Evolutionary conservation across 2,888 invertebrate genomes (phyloP), one percentile per base, ranked within the genome.

Genomic region (Calephelis perditalis): DNA sequence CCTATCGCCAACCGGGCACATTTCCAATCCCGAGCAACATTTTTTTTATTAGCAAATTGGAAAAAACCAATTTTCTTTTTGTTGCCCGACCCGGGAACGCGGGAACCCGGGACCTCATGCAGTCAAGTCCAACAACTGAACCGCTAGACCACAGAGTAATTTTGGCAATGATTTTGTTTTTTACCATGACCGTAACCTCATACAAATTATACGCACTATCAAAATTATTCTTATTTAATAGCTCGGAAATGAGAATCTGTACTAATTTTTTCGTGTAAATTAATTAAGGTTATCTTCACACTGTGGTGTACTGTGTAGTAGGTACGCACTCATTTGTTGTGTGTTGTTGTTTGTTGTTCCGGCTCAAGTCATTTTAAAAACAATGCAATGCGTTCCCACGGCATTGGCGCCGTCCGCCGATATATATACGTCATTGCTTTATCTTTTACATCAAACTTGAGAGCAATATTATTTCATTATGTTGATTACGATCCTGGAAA

Each of bases 291-390:
- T 26, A 10, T 10, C 49, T 49, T 49, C 49, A 49, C 26, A 49
- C 49, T 9, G 49, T 15, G 10, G 47, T 47, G 26, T 47, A 15
- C n/a, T n/a, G n/a, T n/a, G n/a, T n/a, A n/a, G n/a, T n/a, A n/a
- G n/a, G 49, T 49, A 49, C 10, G 26, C 15, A 35, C 52, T 52
- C 35, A 52, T 52, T 52, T 15, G 35, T 52, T 8, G 26, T 11
- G 11, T 35, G 26, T 49, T 26, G 15, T 52, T 35, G 52, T 35
- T 52, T 11, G 10, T 35, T 26, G 26, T 52, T 52, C 52, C 52
- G 52, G 35, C 26, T 52, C 52, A 52, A 52, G 52, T 7, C 35
- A 52, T 26, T 26, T 52, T 26, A 52, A 52, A 26, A 52, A 52
- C 52, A 52, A 52, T 52, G 35, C 52, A 1, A 11, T 26, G 52